Evolutionary conservation across 1,140 invertebrate genomes (phyloP).

Genomic region (Phymastichus coffea): DNA sequence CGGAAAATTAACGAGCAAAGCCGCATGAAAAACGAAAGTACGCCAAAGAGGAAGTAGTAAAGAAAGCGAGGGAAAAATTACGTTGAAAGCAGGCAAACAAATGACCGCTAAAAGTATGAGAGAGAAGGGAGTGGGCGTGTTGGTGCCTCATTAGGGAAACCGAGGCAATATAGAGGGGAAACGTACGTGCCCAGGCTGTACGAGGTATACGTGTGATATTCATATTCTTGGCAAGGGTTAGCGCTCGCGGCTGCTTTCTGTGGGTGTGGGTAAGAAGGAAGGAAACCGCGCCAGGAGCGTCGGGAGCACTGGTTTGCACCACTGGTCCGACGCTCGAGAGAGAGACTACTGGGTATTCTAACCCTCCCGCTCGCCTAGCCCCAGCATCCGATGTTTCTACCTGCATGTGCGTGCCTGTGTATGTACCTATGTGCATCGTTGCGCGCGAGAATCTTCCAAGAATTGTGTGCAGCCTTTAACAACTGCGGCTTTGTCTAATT

Average conservation of each 20-base stretch:
- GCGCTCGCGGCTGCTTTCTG: slow-evolving; percentile 2
- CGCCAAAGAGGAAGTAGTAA: background rate
- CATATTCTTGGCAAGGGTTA: slow-evolving; percentile 41
- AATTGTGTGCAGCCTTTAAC: too few relatives aligned
- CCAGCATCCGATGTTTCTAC: too few relatives aligned
- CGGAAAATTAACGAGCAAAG: too few relatives aligned
- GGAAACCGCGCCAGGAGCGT: slow-evolving; percentile 8
- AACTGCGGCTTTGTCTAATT: too few relatives aligned
- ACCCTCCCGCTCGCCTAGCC: slow-evolving; percentile 20
- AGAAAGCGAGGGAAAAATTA: background rate
- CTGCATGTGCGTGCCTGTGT: background rate
- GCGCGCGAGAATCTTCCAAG: too few relatives aligned
- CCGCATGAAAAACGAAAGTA: too few relatives aligned
- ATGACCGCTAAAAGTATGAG: background rate
- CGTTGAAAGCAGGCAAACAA: background rate
- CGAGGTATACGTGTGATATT: too few relatives aligned
- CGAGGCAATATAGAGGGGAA: slow-evolving; percentile 4
- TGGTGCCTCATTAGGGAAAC: too few relatives aligned
- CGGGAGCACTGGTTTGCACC: slow-evolving; percentile 50
- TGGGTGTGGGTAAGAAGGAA: background rate
- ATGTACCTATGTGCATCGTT: background rate
- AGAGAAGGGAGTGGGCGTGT: slow-evolving; percentile 8
- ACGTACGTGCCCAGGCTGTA: slow-evolving; percentile 14
- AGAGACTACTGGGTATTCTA: slow-evolving; percentile 18
- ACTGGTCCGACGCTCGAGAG: slow-evolving; percentile 46